phyloP scores from a whole-genome alignment of 2,888 invertebrate genomes.

The Tuta absoluta region DNA sequence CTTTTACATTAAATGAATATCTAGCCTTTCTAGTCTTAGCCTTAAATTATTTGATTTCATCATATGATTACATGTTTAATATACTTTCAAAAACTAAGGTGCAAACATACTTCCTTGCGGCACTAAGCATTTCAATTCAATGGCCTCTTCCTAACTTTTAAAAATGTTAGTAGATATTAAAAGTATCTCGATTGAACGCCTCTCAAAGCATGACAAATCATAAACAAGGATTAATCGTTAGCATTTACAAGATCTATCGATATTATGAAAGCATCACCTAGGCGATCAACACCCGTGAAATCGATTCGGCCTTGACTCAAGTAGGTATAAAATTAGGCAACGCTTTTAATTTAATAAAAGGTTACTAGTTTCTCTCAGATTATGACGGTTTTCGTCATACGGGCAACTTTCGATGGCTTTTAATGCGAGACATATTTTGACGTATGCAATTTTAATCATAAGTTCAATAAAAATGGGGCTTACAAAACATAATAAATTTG shows the following conservation, averaged over 20 bases:
- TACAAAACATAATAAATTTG: too few relatives aligned
- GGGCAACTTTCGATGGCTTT: not conserved
- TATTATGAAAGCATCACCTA: slow-evolving; percentile 15
- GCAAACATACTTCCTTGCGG: not conserved
- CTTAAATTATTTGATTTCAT: too few relatives aligned
- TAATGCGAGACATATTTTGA: not conserved
- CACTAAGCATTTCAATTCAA: not conserved
- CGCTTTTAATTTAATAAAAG: slow-evolving; percentile 22
- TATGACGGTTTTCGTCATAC: slow-evolving; percentile 8
- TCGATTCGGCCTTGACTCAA: slow-evolving; percentile 19
- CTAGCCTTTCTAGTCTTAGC: too few relatives aligned
- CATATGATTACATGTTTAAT: too few relatives aligned
- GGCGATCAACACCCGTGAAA: slow-evolving; percentile 21
- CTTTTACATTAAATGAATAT: too few relatives aligned
- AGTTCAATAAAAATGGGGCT: too few relatives aligned
- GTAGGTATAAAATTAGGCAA: slow-evolving; percentile 18
- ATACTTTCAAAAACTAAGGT: not conserved
- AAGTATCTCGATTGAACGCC: not conserved
- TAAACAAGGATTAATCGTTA: slow-evolving; percentile 14
- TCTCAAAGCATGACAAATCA: slow-evolving; percentile 7
- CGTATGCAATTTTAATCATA: too few relatives aligned
- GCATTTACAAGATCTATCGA: slow-evolving; percentile 17
- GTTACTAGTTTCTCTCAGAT: slow-evolving; percentile 16
- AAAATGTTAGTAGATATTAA: not conserved
- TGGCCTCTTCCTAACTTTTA: not conserved